phyloP scores from a whole-genome alignment of 2,888 invertebrate species.

The Archaeoteleia sp. region DNA sequence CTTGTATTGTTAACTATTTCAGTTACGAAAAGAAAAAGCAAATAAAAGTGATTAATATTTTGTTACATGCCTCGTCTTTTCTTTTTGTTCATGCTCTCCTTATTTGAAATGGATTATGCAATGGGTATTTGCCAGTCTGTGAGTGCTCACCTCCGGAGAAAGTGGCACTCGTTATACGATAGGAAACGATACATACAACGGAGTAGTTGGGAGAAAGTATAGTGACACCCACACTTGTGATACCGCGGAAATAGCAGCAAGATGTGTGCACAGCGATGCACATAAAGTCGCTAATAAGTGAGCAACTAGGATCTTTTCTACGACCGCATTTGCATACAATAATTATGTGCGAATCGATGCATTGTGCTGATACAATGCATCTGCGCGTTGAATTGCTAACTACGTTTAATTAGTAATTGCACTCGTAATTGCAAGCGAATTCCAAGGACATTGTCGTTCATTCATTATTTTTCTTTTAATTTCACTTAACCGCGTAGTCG shows the following conservation, averaged over 20 bases:
- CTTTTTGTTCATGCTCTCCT: slow-evolving; percentile 16
- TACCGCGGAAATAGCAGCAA: slow-evolving; percentile 6
- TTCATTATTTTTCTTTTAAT: too few species aligned
- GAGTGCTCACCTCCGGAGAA: slow-evolving; percentile 38
- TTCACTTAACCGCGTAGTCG: too few species aligned
- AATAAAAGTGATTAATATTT: slow-evolving; percentile 72
- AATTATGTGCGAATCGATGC: too few species aligned
- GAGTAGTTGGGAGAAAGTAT: slow-evolving; percentile 42
- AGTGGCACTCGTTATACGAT: slow-evolving; percentile 34
- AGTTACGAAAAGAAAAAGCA: slow-evolving; percentile 55
- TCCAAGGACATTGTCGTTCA: too few species aligned
- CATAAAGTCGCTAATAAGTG: too few species aligned
- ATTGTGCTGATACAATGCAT: too few species aligned
- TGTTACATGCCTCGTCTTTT: slow-evolving; percentile 58
- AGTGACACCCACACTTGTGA: slow-evolving; percentile 48
- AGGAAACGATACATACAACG: slow-evolving; percentile 30
- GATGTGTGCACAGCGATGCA: slow-evolving; percentile 3
- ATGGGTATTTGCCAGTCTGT: slow-evolving; percentile 17
- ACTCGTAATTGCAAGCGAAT: too few species aligned
- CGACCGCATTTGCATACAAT: too few species aligned
- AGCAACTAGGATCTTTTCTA: too few species aligned
- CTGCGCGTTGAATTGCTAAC: too few species aligned
- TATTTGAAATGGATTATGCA: slow-evolving; percentile 17
- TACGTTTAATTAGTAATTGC: too few species aligned
- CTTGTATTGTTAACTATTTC: slow-evolving; percentile 70